Evolutionary conservation across 1,140 invertebrate genomes (phyloP), one percentile per base, ranked within the genome.

Genomic region (Drosophila bocki): DNA sequence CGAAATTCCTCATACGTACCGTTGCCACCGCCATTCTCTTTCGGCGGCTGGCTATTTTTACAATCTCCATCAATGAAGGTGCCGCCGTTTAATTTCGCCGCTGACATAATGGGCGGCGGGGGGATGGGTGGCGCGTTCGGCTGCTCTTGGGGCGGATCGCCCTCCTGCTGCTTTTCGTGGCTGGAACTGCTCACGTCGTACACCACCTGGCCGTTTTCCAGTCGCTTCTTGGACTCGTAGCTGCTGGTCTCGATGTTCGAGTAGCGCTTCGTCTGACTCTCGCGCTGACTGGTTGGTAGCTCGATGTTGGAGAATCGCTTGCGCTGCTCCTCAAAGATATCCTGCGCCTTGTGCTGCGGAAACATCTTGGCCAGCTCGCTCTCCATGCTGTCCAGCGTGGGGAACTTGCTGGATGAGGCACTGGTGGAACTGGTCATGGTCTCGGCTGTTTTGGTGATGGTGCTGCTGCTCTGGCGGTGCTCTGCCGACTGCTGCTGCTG

Each of bases 1-100:
- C 91, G 69, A 92, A 90, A 92, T 92, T 92, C 91, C 69, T 92
- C 91, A 78, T 92, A 92, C 74, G 87, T 80, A 72, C 57, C 68
- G 74, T 56, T 63, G 56, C 57, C 56, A 37, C 45, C 48, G 48
- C 41, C 68, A 57, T 32, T 59, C 57, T 48, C 63, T 58, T 44
- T 32, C 56, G 58, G 33, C 33, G 35, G 32, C 39, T 74, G 51
- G 69, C 53, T 87, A 81, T 56, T 85, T 80, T 56, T 75, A 70
- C 50, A 63, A 60, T 80, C 75, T 74, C 75, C 80, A 85, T 83
- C 72, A 75, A 75, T 91, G 87, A 83, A 86, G 82, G 82, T 79
- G 63, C 51, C 41, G 47, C 74, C 85, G 61, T 92, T 92, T 92
- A 92, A 92, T 87, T 92, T 92, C 53, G 91, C 78, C 64, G 88